Conservation (phyloP, 2,113 vertebrate genomes). For the Chlorodrepanis virens region DNA sequence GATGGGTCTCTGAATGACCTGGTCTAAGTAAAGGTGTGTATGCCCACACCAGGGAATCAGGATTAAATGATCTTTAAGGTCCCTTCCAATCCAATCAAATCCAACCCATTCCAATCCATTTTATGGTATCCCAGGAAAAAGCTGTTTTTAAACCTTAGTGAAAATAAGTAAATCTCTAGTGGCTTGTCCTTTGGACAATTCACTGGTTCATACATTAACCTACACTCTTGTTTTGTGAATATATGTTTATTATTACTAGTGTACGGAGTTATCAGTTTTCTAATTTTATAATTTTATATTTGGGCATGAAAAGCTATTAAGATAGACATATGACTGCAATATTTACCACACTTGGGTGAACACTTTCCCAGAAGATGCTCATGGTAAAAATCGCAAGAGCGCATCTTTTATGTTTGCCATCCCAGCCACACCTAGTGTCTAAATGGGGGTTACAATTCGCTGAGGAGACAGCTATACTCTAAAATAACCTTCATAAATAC, state of each 20-base stretch:
- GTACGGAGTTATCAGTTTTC: neutral
- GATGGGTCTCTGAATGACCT: neutral
- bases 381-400: neutral
- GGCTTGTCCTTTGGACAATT: neutral
- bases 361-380: neutral
- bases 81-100: neutral
- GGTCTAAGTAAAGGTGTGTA: neutral
- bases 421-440: neutral
- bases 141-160: neutral
- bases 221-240: neutral
- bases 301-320: neutral
- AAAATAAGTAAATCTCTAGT: neutral
- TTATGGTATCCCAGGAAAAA: neutral
- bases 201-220: neutral
- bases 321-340: neutral
- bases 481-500: neutral
- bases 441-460: neutral
- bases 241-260: neutral
- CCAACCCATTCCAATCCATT: neutral
- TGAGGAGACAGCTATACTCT: neutral
- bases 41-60: neutral
- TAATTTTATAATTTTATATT: neutral
- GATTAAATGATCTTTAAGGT: neutral
- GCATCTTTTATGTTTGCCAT: neutral
- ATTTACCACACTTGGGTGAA: fast-evolving